Evolutionary conservation across 1,140 invertebrate genomes (phyloP).

Genomic region (Calliopsis andreniformis): DNA sequence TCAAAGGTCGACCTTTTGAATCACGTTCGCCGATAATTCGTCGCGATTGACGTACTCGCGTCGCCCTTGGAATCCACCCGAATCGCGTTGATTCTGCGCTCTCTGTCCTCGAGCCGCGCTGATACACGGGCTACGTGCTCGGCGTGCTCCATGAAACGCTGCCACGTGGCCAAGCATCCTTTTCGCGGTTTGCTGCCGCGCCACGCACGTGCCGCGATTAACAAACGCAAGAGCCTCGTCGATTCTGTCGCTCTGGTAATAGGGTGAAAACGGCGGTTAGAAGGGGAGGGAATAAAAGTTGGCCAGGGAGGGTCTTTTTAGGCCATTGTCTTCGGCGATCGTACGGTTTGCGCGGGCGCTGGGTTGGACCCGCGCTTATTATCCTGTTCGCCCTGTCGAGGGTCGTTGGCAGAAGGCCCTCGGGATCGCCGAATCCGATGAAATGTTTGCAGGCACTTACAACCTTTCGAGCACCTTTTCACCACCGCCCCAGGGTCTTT

Average conservation of each 20-base stretch:
- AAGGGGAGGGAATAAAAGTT: constrained; percentile 16
- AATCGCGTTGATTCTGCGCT: neutral
- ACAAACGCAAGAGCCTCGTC: constrained; percentile 9
- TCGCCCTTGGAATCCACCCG: neutral
- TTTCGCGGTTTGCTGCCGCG: constrained; percentile 8
- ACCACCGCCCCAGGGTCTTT: neutral
- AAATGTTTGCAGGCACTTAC: constrained; percentile 50
- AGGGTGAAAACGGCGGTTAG: constrained; percentile 32
- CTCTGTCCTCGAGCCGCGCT: too few species aligned
- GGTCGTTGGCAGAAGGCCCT: constrained; percentile 26
- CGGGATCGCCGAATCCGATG: constrained; percentile 33
- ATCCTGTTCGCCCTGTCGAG: constrained; percentile 20
- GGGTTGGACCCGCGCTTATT: constrained; percentile 31
- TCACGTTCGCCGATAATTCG: neutral
- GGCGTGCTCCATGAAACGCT: neutral
- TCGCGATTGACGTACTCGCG: neutral
- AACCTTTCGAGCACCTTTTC: constrained; percentile 24
- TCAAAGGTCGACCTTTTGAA: neutral
- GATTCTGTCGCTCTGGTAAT: constrained; percentile 7
- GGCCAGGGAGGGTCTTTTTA: constrained; percentile 8
- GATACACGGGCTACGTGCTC: neutral
- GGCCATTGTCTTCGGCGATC: constrained; percentile 45
- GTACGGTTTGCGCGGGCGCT: constrained; percentile 16
- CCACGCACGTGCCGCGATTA: constrained; percentile 40
- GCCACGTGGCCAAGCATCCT: constrained; percentile 31